Evolutionary conservation across 2,113 vertebrate species (phyloP), one percentile per base, ranked within the genome.

Genomic region (Agapornis roseicollis): DNA sequence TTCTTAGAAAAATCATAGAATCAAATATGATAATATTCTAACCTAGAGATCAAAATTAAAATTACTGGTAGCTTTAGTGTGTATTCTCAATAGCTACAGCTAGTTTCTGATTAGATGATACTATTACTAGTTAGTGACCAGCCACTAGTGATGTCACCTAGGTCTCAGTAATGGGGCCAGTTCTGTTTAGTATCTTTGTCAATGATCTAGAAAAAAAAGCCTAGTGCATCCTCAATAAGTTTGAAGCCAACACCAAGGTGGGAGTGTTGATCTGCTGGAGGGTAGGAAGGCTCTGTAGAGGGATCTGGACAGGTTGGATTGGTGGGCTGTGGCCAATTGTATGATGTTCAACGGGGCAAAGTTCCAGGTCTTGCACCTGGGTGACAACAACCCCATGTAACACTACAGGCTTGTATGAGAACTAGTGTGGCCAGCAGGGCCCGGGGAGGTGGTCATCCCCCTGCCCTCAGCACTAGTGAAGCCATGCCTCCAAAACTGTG

Each of bases 11-110:
- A 27, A 37, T 52, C 66, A 72, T 58, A 24, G 80, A 93, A 96
- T 70, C 41, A 90, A 81, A 39, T 49, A 60, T 27, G 13, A 31
- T 66, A 80, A 70, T 33, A 61, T 11, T 56, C 53, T 93, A 89
- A 96, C 13, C 14, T 47, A 47, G 52, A 85, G 53, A 76, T 84
- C 92, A 94, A 97, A 97, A 49, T 77, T 90, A 55, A 81, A 69
- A 93, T 46, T 27, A 66, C 3, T 69, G 47, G 20, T 86, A 80
- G 46, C 74, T 61, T 96, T 89, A 88, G 37, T 11, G 17, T 33
- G 2, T 41, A 49, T 12, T 25, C 13, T 88, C 63, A 84, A 31
- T 20, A 35, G 37, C 9, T 4, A 0, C 25, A 76, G 11, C 28
- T 89, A 25, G 28, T 74, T 90, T 91, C 47, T 74, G 76, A 87